Base-by-base conservation (phyloP, 92 coral and sea anemone genomes). In the Umimayanthus kanabou region DNA sequence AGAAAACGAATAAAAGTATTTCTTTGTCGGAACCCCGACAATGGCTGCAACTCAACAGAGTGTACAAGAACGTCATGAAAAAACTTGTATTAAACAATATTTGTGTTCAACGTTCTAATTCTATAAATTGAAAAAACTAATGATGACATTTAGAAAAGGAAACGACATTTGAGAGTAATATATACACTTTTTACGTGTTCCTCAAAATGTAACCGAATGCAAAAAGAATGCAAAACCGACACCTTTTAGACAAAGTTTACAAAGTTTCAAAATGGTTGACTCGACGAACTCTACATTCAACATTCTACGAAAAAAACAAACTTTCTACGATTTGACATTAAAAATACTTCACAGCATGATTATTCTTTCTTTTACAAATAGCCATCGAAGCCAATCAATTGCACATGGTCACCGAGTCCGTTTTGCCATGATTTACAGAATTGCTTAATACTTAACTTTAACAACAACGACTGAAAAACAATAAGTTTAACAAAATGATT, bases 261-360 rank as follows among this genome's bases (percentile, higher is more conserved):
- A 55, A 25, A 2, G 22, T 25, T 16, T 45, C 14, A 25, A 42
- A 55, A 28, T 14, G 76, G 16, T 43, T 50, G 6, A 47, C 25
- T 78, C 66, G 25, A 22, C n/a, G 66, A 6, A 18, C 3, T 9
- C 37, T 45, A 49, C 28, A 26, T 20, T 39, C 1, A 1, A 43
- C 77, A 9, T 73, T 74, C 30, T 30, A 29, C 6, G 6, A 45
- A 13, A 49, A 29, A 23, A 5, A 22, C 2, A 78, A 29, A 4
- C 66, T 78, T 26, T 49, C 22, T 49, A 23, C 65, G 65, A 45
- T 49, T 25, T 50, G 42, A 26, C 47, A 9, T 78, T 78, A 78
- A 77, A 25, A 50, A 78, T 43, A 78, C 33, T 50, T 49, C 82
- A 11, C 82, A 78, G 82, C 39, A 26, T 26, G 82, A 15, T 39